phyloP scores from a whole-genome alignment of 1,140 invertebrate genomes.

The Bursaphelenchus mucronatus region DNA sequence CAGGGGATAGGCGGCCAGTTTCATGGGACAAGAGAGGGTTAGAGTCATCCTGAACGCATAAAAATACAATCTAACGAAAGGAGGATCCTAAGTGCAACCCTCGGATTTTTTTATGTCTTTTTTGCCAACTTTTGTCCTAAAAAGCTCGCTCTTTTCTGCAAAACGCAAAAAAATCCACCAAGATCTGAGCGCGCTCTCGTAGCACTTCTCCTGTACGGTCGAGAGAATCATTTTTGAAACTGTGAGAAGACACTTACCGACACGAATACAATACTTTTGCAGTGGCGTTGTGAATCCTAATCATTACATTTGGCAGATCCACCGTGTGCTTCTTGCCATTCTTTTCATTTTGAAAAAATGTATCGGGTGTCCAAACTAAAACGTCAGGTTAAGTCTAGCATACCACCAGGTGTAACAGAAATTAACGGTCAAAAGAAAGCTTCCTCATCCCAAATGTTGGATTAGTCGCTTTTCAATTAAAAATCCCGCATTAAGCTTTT shows the following conservation, averaged over 20 bases:
- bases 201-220: too few relatives aligned
- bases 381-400: constrained; percentile 1
- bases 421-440: too few relatives aligned
- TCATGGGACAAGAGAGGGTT: constrained; percentile 89
- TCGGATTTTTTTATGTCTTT: too few relatives aligned
- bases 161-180: not conserved
- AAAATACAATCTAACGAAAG: constrained; percentile 65
- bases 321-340: constrained; percentile 94
- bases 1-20: constrained; percentile 74
- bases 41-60: constrained; percentile 75
- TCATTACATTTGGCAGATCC: constrained; percentile 70
- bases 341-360: constrained; percentile 74
- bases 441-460: too few relatives aligned
- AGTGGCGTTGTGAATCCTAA: constrained; percentile 81
- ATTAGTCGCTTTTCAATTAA: too few relatives aligned
- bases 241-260: constrained; percentile 8
- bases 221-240: too few relatives aligned
- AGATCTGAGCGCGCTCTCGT: too few relatives aligned
- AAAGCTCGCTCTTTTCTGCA: not conserved
- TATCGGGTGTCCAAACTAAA: constrained; percentile 52
- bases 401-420: too few relatives aligned
- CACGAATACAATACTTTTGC: constrained; percentile 85
- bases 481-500: too few relatives aligned
- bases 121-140: too few relatives aligned
- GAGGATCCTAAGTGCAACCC: too few relatives aligned